Percentiles rank a stretch among this genome's conserved stretches.
These are phyloP conservation scores for Trachurus trachurus DNA, from an alignment of 2,797 vertebrate genomes.

Conservation along the genomic window DNA sequence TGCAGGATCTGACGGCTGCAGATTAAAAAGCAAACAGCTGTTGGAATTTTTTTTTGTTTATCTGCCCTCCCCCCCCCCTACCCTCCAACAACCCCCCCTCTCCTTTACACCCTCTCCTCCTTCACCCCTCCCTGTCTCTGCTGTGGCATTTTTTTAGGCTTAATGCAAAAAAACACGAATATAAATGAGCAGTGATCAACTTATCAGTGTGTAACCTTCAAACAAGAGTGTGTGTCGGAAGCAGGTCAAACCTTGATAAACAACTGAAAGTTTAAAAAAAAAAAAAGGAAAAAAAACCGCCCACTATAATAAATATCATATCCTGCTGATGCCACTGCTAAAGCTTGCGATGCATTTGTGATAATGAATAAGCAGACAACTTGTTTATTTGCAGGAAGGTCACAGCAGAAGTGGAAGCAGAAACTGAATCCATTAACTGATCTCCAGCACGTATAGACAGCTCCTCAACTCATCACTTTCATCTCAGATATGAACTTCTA, in stretches of 20 bases:
- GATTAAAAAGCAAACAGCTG: constrained; percentile 93
- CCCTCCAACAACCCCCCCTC: not conserved
- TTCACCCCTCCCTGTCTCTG: not conserved
- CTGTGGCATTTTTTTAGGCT: constrained; percentile 4
- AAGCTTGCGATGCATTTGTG: constrained; percentile 63
- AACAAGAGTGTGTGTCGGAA: constrained; percentile 1
- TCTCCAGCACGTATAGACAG: not conserved
- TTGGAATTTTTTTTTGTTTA: constrained; percentile 85
- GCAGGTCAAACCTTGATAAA: constrained; percentile 34
- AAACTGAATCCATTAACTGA: constrained; percentile 12
- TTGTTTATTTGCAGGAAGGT: constrained; percentile 72
- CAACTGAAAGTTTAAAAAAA: constrained; percentile 34
- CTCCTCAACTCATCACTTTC: not conserved
- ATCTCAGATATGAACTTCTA: not conserved
- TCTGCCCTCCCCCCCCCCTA: constrained; percentile 26
- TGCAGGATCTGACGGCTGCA: constrained; percentile 90
- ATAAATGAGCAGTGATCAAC: not conserved
- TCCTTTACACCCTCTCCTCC: not conserved
- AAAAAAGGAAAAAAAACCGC: constrained; percentile 27
- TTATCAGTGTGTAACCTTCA: constrained; percentile 46
- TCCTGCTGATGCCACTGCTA: constrained; percentile 48
- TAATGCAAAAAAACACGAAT: constrained; percentile 22
- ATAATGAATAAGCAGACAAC: constrained; percentile 60
- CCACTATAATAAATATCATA: constrained; percentile 57
- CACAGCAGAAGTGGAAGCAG: constrained; percentile 37